Evolutionary conservation across 1,140 invertebrate species (phyloP).

Genomic region (Pectinophora gossypiella): DNA sequence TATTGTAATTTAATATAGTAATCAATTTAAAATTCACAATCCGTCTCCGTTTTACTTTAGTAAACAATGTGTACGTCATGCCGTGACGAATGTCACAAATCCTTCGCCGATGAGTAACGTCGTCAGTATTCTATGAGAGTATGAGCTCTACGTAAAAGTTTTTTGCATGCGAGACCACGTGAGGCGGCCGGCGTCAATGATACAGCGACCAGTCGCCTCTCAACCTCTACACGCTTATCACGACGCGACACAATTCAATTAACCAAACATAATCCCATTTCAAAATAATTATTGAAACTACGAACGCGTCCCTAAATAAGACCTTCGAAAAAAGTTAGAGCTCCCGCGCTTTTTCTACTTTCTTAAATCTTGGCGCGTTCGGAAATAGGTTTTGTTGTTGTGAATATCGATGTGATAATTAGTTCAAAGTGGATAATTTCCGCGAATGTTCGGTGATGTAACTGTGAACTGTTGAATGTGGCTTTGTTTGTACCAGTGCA

Average conservation of each 20-base stretch:
- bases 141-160: constrained; percentile 46
- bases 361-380: no score
- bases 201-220: constrained; percentile 50
- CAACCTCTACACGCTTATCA: constrained; percentile 59
- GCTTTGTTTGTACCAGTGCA: constrained; percentile 41
- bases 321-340: constrained; percentile 18
- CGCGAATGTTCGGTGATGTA: constrained; percentile 52
- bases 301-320: constrained; percentile 9
- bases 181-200: constrained; percentile 55
- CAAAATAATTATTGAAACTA: no score
- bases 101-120: neutral
- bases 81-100: no score
- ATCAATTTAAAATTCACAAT: no score
- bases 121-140: constrained; percentile 30
- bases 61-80: no score
- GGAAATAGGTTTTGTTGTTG: no score
- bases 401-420: neutral
- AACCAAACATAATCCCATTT: constrained; percentile 32
- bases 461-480: constrained; percentile 40
- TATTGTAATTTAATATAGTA: no score
- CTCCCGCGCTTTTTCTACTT: no score
- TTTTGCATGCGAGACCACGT: constrained; percentile 54
- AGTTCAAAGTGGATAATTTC: constrained; percentile 16
- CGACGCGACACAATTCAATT: constrained; percentile 39
- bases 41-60: no score